Conservation (phyloP, 92 coral and sea anemone genomes). For the Parazoanthus atlanticus region DNA sequence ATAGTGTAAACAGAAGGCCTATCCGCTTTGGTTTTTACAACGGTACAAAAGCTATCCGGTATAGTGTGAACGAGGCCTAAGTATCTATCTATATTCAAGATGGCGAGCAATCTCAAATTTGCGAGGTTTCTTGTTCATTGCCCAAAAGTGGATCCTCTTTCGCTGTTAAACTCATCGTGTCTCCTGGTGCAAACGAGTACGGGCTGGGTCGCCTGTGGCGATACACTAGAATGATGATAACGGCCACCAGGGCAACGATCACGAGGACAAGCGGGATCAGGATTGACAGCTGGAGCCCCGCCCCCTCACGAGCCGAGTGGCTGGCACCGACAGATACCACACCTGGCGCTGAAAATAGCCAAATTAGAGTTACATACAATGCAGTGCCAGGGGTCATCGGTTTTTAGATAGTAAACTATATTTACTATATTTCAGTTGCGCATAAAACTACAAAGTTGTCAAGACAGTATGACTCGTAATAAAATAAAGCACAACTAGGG, state of each 20-base stretch:
- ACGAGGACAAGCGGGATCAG: constrained; percentile 24
- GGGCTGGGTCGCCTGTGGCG: constrained; percentile 2
- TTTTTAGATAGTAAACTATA: too few species aligned
- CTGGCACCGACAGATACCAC: background rate
- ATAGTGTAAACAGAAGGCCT: too few species aligned
- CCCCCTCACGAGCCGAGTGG: background rate
- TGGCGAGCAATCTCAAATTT: background rate
- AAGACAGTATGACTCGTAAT: too few species aligned
- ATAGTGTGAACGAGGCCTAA: too few species aligned
- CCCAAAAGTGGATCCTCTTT: background rate
- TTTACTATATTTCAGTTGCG: too few species aligned
- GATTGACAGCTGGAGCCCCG: constrained; percentile 28
- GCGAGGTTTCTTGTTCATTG: constrained; percentile 26
- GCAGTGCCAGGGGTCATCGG: background rate
- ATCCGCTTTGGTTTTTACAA: too few species aligned
- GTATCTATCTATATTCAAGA: background rate
- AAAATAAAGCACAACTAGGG: too few species aligned
- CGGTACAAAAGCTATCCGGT: too few species aligned
- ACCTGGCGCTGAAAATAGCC: background rate
- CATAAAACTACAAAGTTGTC: too few species aligned
- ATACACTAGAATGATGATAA: constrained; percentile 1
- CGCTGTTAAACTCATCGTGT: background rate
- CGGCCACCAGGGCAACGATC: constrained; percentile 10
- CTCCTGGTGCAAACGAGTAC: background rate
- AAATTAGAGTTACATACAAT: background rate